Evolutionary conservation across 2,113 vertebrate species (phyloP).

Genomic region (Suncus etruscus): DNA sequence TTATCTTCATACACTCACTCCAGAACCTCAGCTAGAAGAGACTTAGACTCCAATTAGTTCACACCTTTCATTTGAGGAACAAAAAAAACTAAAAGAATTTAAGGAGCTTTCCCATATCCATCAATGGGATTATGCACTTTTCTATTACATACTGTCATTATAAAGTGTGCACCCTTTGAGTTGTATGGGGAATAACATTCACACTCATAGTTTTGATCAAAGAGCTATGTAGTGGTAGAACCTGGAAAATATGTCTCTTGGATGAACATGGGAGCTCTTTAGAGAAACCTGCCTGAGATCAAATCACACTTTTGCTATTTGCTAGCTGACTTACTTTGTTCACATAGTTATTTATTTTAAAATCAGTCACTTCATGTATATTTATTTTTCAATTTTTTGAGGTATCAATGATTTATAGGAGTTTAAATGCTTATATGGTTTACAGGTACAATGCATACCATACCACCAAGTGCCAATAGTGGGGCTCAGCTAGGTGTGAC

Average conservation of each 20-base stretch:
- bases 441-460: too few relatives aligned
- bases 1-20: constrained; percentile 28
- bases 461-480: too few relatives aligned
- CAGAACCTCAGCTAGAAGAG: constrained; percentile 14
- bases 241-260: background rate
- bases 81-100: background rate
- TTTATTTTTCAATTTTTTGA: too few relatives aligned
- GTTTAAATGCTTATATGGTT: too few relatives aligned
- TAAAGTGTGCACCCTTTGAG: background rate
- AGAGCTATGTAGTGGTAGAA: background rate
- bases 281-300: background rate
- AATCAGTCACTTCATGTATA: too few relatives aligned
- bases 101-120: background rate
- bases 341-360: constrained; percentile 6
- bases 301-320: background rate
- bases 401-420: too few relatives aligned
- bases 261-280: background rate
- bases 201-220: background rate
- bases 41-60: background rate
- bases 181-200: background rate
- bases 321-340: background rate
- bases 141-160: background rate
- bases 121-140: background rate
- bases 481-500: too few relatives aligned
- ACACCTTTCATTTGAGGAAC: constrained; percentile 37